Evolutionary conservation across 2,113 vertebrate species (phyloP), one percentile per base, ranked within the genome.

Genomic region (Odocoileus hemionus): DNA sequence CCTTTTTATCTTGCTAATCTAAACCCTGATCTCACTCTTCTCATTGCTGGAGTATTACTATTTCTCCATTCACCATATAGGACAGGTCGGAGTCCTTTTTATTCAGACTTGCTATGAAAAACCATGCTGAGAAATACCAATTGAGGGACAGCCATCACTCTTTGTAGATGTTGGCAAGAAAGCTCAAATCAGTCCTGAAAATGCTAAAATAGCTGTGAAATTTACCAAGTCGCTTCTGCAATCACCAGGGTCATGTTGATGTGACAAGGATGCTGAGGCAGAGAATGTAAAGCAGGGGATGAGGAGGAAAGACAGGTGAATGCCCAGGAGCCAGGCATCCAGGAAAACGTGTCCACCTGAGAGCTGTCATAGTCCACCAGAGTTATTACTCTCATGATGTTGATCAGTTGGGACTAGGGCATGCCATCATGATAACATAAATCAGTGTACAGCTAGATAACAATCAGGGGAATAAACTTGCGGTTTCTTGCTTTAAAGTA

Each of bases 71-170:
- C 61, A 30, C 92, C 70, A 39, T 21, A 70, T 1, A 28, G 86
- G 93, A 83, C 16, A 58, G 89, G 92, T 79, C 92, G 50, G 0
- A 11, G 54, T 4, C 33, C 26, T 43, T 64, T 93, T 57, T 84
- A 92, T 89, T 86, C 96, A 97, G 82, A 96, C 85, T 25, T 16
- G 89, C 97, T 98, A 86, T 97, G 97, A 98, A 98, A 98, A 97
- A 95, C 94, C 97, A 98, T 50, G 94, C 98, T 92, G 98, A 97
- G 98, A 98, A 85, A 98, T 67, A 95, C 96, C 80, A 98, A 98
- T 87, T 96, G 95, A 74, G 96, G 88, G 92, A 87, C 98, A 99
- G 99, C 98, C 98, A 98, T 94, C 97, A 7, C 70, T 84, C 91
- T 98, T 86, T 92, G 26, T 30, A 89, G 60, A 83, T 25, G 3